Percentiles rank a stretch among this genome's conserved stretches.
phyloP scores from a whole-genome alignment of 2,888 invertebrate species.

The Brenthis daphne region DNA sequence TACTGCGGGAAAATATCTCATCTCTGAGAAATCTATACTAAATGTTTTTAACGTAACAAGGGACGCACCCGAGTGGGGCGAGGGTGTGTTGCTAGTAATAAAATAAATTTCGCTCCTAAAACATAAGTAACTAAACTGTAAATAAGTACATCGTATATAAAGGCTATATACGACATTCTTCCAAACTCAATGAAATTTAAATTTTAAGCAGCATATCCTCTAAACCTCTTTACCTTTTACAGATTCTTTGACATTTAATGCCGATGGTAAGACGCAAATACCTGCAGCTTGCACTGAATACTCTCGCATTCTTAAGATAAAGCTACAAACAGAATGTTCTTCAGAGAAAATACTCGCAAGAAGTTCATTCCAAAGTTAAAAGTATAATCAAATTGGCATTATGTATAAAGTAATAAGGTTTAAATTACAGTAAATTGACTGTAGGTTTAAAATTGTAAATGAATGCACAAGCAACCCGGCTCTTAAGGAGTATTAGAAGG shows the following conservation, averaged over 20 bases:
- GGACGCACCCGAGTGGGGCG: no score
- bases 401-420: conserved; percentile 20
- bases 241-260: conserved; percentile 26
- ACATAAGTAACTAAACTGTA: no score
- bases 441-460: conserved; percentile 18
- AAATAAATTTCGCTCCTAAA: no score
- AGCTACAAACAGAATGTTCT: conserved; percentile 38
- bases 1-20: no score
- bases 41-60: no score
- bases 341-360: conserved; percentile 38
- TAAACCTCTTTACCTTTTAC: conserved; percentile 12
- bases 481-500: conserved; percentile 41
- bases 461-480: conserved; percentile 37
- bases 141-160: not conserved
- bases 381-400: conserved; percentile 12
- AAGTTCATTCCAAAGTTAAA: conserved; percentile 34
- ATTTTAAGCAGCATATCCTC: not conserved
- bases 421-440: conserved; percentile 3
- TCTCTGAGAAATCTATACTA: no score
- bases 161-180: not conserved
- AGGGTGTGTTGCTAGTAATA: no score
- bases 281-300: conserved; percentile 37
- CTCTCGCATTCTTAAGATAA: conserved; percentile 39
- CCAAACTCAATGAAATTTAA: not conserved
- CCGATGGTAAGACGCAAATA: conserved; percentile 31